Percentiles rank a stretch among this genome's conserved stretches.
Evolutionary conservation across 2,797 vertebrate species (phyloP).

Genomic region (Thaleichthys pacificus): DNA sequence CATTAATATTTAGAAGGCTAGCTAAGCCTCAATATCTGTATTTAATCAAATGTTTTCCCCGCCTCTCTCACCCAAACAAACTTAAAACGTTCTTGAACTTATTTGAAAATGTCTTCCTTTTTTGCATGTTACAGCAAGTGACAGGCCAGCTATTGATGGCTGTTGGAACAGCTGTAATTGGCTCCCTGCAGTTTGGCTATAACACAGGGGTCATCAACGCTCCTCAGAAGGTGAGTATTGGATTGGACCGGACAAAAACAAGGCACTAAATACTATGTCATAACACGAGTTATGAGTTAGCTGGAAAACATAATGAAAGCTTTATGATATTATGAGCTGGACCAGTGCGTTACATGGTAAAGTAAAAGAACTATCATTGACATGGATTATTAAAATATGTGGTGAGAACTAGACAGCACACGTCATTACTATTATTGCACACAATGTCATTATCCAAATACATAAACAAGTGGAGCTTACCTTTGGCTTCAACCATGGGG

Average conservation of each 20-base stretch:
- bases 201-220: constrained; percentile 97
- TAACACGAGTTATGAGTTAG: background rate
- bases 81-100: background rate
- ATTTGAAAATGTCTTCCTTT: background rate
- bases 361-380: too few relatives aligned
- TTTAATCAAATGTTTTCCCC: too few relatives aligned
- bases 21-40: too few relatives aligned
- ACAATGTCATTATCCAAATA: too few relatives aligned
- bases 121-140: constrained; percentile 67
- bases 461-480: too few relatives aligned
- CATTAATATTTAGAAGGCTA: background rate
- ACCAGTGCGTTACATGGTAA: too few relatives aligned
- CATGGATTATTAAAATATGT: too few relatives aligned
- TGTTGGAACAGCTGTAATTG: constrained; percentile 90
- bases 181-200: constrained; percentile 96
- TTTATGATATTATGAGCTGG: background rate
- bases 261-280: background rate
- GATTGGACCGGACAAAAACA: background rate
- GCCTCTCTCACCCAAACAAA: too few relatives aligned
- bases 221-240: constrained; percentile 83
- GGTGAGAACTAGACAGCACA: too few relatives aligned
- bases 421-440: too few relatives aligned
- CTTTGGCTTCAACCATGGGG: too few relatives aligned
- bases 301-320: background rate
- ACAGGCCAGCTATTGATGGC: constrained; percentile 84